Conservation (phyloP, 2,113 vertebrate genomes). For the Forbesichthys agassizii region DNA sequence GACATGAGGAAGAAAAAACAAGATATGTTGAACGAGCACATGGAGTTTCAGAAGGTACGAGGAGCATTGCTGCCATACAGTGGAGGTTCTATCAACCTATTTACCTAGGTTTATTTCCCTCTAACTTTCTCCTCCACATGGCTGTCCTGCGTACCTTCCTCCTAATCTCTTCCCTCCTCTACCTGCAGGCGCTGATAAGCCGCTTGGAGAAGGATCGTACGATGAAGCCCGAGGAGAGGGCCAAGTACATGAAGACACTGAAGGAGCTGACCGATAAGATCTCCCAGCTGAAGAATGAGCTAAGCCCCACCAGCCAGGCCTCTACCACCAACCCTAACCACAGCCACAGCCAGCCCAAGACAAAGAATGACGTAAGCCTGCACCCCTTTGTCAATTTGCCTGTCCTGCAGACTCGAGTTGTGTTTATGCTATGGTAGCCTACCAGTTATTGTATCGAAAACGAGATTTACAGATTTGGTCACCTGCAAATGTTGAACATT, state of each 20-base stretch:
- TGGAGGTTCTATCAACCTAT: neutral
- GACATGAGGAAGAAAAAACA: constrained; percentile 99
- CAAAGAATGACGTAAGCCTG: constrained; percentile 87
- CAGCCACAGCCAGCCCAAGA: constrained; percentile 81
- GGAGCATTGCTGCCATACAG: neutral
- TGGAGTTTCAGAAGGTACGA: constrained; percentile 95
- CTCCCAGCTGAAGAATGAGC: constrained; percentile 90
- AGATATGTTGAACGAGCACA: constrained; percentile 94
- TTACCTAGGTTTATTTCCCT: neutral
- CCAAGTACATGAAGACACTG: constrained; percentile 94
- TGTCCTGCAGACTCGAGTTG: too few relatives aligned
- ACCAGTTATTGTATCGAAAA: too few relatives aligned
- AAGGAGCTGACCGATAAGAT: constrained; percentile 95
- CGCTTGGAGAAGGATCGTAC: constrained; percentile 92
- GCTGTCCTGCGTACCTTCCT: neutral
- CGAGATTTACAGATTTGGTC: too few relatives aligned
- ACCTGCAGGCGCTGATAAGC: constrained; percentile 88
- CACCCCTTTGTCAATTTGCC: too few relatives aligned
- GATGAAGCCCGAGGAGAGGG: constrained; percentile 96
- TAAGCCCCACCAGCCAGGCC: constrained; percentile 79
- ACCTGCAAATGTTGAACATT: too few relatives aligned
- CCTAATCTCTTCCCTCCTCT: neutral
- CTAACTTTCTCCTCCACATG: neutral
- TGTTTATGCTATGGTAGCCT: too few relatives aligned
- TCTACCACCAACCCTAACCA: constrained; percentile 68